phyloP scores from a whole-genome alignment of 1,140 invertebrate genomes.

The Eriocheir sinensis region DNA sequence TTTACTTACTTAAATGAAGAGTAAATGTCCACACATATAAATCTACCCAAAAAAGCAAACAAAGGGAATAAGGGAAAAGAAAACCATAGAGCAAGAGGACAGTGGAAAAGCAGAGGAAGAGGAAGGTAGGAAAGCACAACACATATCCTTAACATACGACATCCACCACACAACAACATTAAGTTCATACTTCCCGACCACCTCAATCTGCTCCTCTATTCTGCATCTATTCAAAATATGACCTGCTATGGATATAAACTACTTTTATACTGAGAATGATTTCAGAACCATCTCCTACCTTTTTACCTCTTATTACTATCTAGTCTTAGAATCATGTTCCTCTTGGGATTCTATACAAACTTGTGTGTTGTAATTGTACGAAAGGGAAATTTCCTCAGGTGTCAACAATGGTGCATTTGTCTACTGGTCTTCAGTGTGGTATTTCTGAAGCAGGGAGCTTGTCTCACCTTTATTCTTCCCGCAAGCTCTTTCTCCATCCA shows the following conservation, averaged over 20 bases:
- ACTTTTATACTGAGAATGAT: background rate
- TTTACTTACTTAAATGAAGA: background rate
- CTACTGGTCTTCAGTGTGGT: constrained; percentile 31
- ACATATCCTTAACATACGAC: background rate
- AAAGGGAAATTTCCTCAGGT: background rate
- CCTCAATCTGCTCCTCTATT: background rate
- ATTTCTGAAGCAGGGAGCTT: background rate
- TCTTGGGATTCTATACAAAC: too few relatives aligned
- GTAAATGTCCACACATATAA: background rate
- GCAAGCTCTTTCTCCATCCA: constrained; percentile 77
- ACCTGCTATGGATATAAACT: background rate
- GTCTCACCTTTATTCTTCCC: constrained; percentile 72
- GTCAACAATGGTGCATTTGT: constrained; percentile 5
- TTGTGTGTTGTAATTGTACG: too few relatives aligned
- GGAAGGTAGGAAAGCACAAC: background rate
- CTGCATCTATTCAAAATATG: background rate
- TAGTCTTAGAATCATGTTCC: background rate
- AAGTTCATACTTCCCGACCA: too few relatives aligned
- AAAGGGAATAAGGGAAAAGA: background rate
- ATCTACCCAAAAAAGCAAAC: background rate
- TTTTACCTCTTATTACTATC: background rate
- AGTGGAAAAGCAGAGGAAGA: background rate
- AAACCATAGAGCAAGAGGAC: background rate
- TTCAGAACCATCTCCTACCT: background rate
- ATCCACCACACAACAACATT: background rate